Conservation (phyloP, 1,140 invertebrate genomes). For the Monochamus saltuarius region DNA sequence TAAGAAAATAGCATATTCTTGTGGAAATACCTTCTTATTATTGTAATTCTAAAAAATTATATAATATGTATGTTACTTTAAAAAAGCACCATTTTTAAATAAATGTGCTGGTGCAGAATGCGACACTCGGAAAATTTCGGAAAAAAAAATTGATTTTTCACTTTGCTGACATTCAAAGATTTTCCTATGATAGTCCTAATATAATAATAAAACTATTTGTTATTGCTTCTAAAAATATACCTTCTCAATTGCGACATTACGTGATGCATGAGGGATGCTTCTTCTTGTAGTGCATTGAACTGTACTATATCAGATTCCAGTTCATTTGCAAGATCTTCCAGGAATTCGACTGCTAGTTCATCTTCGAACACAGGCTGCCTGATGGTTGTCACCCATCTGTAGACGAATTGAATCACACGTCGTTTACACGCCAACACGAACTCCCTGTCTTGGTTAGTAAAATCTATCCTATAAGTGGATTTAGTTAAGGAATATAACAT, state of each 20-base stretch:
- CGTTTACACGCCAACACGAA: constrained; percentile 73
- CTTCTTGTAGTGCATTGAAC: constrained; percentile 60
- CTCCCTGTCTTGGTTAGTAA: constrained; percentile 65
- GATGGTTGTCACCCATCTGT: constrained; percentile 74
- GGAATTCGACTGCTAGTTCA: constrained; percentile 66
- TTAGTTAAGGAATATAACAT: constrained; percentile 55
- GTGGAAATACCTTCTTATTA: no score
- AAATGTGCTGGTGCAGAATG: no score
- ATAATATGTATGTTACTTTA: no score
- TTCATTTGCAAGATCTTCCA: constrained; percentile 71
- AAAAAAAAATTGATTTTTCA: no score
- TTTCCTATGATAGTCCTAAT: no score
- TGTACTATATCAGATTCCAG: constrained; percentile 64
- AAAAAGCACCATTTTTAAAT: no score
- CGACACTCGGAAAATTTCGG: no score
- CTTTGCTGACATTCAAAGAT: no score
- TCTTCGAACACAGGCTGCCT: constrained; percentile 77
- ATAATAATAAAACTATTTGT: no score
- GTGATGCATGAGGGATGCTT: constrained; percentile 67
- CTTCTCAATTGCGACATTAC: constrained; percentile 62
- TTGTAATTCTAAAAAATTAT: no score
- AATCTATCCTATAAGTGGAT: constrained; percentile 61
- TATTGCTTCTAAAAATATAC: no score
- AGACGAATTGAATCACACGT: constrained; percentile 77
- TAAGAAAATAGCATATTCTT: no score